Evolutionary conservation across 1,140 invertebrate genomes (phyloP).

Genomic region (Agraylea sexmaculata): DNA sequence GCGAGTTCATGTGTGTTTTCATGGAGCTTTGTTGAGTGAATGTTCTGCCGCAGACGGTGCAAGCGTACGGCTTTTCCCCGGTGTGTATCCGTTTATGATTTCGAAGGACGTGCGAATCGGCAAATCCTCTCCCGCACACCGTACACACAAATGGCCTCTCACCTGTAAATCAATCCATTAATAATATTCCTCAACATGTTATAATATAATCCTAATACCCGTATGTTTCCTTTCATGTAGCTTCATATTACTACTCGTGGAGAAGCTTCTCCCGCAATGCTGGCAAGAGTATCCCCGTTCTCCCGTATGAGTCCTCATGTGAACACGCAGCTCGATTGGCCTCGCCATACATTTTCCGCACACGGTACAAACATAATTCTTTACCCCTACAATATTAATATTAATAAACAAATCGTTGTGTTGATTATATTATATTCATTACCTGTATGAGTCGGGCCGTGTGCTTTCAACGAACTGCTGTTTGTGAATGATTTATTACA

Average conservation of each 20-base stretch:
- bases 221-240: constrained; percentile 24
- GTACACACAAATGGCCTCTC: too few species aligned
- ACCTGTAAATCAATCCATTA: too few species aligned
- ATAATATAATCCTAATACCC: too few species aligned
- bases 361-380: constrained; percentile 16
- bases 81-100: too few species aligned
- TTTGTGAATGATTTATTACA: constrained; percentile 26
- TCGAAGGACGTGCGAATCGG: too few species aligned
- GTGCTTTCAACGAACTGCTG: constrained; percentile 18
- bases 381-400: constrained; percentile 9
- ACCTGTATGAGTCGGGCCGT: constrained; percentile 19
- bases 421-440: background rate
- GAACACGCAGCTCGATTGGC: constrained; percentile 15
- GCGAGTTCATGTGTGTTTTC: too few species aligned
- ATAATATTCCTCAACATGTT: too few species aligned
- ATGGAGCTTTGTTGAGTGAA: too few species aligned
- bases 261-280: constrained; percentile 28
- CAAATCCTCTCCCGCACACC: too few species aligned
- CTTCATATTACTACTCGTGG: constrained; percentile 30
- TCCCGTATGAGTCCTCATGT: constrained; percentile 32
- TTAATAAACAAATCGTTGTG: background rate
- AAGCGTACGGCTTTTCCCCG: too few species aligned
- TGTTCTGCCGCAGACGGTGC: too few species aligned
- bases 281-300: constrained; percentile 28
- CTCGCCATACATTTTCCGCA: constrained; percentile 14